Evolutionary conservation across 2,888 invertebrate genomes (phyloP).

Genomic region (Lycia hirtaria): DNA sequence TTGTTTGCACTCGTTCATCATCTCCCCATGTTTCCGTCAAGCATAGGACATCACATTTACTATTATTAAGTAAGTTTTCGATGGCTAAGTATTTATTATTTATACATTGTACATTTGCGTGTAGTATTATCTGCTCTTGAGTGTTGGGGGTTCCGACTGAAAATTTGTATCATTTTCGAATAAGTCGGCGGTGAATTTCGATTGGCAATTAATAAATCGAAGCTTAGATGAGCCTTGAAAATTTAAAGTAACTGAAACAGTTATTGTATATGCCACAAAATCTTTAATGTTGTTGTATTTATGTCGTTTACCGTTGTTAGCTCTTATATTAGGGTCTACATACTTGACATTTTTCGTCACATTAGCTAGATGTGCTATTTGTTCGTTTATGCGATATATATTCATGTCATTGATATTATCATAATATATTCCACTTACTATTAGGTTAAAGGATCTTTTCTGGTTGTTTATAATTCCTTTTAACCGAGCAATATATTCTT

Average conservation of each 20-base stretch:
- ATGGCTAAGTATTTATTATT: neutral
- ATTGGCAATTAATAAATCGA: neutral
- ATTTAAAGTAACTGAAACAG: neutral
- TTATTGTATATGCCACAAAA: neutral
- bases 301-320: neutral
- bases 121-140: neutral
- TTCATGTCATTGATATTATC: neutral
- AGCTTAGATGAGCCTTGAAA: neutral
- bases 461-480: neutral
- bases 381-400: neutral
- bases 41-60: neutral
- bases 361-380: neutral
- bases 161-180: neutral
- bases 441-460: no score
- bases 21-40: neutral
- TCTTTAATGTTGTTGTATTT: neutral
- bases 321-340: neutral
- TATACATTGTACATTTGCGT: constrained; percentile 12
- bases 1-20: neutral
- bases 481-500: neutral
- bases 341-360: neutral
- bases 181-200: neutral
- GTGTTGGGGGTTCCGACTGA: neutral
- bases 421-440: no score
- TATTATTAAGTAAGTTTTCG: neutral